phyloP scores from a whole-genome alignment of 2,797 vertebrate genomes.

The Enteromius thamalakanensis region DNA sequence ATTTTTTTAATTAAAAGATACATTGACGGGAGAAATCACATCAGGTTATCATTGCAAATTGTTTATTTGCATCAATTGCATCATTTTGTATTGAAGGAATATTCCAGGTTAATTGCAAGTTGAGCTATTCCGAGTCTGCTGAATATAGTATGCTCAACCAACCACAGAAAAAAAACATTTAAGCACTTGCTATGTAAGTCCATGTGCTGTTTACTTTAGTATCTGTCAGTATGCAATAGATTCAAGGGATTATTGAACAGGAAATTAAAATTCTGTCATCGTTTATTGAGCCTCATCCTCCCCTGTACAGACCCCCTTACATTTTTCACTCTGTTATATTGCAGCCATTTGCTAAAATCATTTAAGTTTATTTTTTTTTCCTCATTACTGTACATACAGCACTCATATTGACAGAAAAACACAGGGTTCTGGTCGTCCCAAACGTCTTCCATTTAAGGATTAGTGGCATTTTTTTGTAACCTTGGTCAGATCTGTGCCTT shows the following conservation, averaged over 20 bases:
- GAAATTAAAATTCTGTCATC: neutral
- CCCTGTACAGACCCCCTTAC: no score
- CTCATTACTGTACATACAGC: no score
- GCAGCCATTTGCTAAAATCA: no score
- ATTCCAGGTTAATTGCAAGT: neutral
- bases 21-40: no score
- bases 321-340: no score
- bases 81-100: neutral
- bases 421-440: no score
- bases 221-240: neutral
- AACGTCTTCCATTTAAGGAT: no score
- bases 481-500: no score
- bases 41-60: neutral
- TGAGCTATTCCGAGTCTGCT: neutral
- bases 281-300: neutral
- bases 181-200: neutral
- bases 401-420: no score
- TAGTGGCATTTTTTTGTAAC: no score
- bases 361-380: no score
- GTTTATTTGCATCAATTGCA: neutral
- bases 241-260: neutral
- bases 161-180: neutral
- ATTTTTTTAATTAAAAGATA: neutral
- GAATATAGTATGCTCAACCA: neutral
- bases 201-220: neutral